Base-by-base conservation (phyloP, 2,888 invertebrate species). In the Scaptomyza tumidula region DNA sequence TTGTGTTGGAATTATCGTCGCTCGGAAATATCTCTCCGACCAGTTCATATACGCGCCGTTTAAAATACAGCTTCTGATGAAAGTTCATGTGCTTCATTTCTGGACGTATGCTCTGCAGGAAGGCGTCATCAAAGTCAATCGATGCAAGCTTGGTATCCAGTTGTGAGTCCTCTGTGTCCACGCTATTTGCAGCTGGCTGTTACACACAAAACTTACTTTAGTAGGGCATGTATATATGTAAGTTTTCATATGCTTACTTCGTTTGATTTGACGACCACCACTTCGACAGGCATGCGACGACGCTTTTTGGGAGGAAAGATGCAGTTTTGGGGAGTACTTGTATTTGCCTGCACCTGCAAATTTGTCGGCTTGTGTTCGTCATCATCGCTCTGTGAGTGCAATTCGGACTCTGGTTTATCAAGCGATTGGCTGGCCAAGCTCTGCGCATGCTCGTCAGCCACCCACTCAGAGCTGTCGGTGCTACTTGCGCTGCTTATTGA, bases 31-130 rank as follows among this genome's bases (percentile, higher is more conserved):
- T 90, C 54, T 91, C 89, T n/a, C 85, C 79, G 5, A 91, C 66
- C 9, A 88, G 75, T 45, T 89, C 89, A 45, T 90, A 91, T 0
- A 91, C 85, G 49, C 91, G 89, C 0, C 88, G 84, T 55, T 91
- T 91, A 54, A 91, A 91, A 11, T 79, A 69, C 0, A 91, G 82
- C 44, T 91, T 91, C 65, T 91, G 90, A 10, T 86, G 86, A 16
- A 90, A 88, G 56, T 89, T 86, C 91, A 91, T 91, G 10, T 78
- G 80, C 24, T 88, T 86, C 83, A 91, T 90, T 73, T 91, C 91
- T 50, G 90, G 90, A 9, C 90, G 78, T 4, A 91, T 60, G 6
- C 90, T 89, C 66, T 90, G 87, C 24, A 90, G 71, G 24, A 90
- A 90, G n/a, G 85, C 79, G 19, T 86, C 86, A 75, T 90, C 91